Evolutionary conservation across 2,797 vertebrate genomes (phyloP).

Genomic region (Morus bassanus): DNA sequence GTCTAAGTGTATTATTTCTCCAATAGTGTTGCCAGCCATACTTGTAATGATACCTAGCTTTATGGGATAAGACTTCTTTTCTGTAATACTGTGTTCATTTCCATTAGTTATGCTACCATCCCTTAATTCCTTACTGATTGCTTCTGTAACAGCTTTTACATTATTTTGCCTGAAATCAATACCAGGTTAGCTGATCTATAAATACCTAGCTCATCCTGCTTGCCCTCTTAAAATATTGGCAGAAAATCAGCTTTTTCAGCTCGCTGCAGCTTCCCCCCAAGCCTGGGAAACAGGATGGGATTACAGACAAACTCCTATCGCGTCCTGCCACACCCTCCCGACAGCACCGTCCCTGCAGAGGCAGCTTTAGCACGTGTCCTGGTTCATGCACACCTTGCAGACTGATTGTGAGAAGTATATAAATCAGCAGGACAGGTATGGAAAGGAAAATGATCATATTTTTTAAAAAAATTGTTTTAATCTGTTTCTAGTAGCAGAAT

Average conservation of each 20-base stretch:
- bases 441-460: not conserved
- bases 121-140: not conserved
- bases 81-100: not conserved
- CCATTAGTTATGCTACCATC: not conserved
- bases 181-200: not conserved
- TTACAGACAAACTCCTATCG: not conserved
- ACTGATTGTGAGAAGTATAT: not conserved
- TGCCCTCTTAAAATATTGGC: not conserved
- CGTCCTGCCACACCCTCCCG: not conserved
- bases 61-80: not conserved
- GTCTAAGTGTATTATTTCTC: not conserved
- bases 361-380: not conserved
- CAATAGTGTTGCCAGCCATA: not conserved
- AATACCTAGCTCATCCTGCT: not conserved
- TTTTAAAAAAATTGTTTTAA: not conserved
- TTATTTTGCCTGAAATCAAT: conserved; percentile 26
- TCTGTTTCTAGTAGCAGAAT: not conserved
- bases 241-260: conserved; percentile 10
- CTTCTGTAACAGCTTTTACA: not conserved
- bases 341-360: accelerated
- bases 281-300: not conserved
- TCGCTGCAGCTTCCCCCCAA: not conserved
- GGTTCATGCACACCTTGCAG: not conserved
- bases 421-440: not conserved
- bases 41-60: not conserved